Percentiles rank a stretch among this genome's conserved stretches.
Conservation (phyloP, 2,888 invertebrate genomes). For the Euspilapteryx auroguttella region DNA sequence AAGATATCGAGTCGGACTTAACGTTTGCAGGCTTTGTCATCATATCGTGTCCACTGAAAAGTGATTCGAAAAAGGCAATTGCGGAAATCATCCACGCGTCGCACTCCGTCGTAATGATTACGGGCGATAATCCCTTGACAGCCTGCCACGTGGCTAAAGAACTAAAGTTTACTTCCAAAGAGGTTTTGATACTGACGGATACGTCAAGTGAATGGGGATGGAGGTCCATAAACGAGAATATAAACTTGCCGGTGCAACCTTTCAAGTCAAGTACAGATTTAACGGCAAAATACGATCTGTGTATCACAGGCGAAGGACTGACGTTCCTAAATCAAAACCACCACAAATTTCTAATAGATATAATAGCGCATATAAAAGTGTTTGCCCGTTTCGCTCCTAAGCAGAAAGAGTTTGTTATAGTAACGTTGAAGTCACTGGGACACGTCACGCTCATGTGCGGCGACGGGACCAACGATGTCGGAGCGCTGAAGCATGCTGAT, state of each 20-base stretch:
- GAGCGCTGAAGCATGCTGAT: slow-evolving; percentile 97
- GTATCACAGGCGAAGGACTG: slow-evolving; percentile 92
- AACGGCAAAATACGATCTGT: slow-evolving; percentile 80
- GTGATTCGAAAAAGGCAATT: slow-evolving; percentile 93
- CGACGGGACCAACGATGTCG: slow-evolving; percentile 99
- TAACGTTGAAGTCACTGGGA: slow-evolving; percentile 84
- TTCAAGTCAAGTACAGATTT: slow-evolving; percentile 58
- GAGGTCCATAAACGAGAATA: slow-evolving; percentile 72
- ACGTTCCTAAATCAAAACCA: slow-evolving; percentile 68
- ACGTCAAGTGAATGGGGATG: slow-evolving; percentile 66
- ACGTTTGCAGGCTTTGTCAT: slow-evolving; percentile 96
- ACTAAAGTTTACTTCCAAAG: slow-evolving; percentile 79
- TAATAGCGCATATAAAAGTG: slow-evolving; percentile 87
- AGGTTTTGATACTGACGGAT: slow-evolving; percentile 65
- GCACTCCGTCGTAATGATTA: slow-evolving; percentile 97
- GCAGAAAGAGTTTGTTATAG: slow-evolving; percentile 95
- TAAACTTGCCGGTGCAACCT: slow-evolving; percentile 53
- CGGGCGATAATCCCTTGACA: slow-evolving; percentile 98
- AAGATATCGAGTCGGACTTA: slow-evolving; percentile 84
- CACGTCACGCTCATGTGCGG: slow-evolving; percentile 97
- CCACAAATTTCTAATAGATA: slow-evolving; percentile 63
- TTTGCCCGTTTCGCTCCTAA: slow-evolving; percentile 98
- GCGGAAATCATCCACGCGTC: slow-evolving; percentile 92
- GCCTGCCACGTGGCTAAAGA: slow-evolving; percentile 98
- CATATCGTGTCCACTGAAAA: slow-evolving; percentile 96